phyloP scores from a whole-genome alignment of 2,113 vertebrate species.

The Thymallus thymallus region DNA sequence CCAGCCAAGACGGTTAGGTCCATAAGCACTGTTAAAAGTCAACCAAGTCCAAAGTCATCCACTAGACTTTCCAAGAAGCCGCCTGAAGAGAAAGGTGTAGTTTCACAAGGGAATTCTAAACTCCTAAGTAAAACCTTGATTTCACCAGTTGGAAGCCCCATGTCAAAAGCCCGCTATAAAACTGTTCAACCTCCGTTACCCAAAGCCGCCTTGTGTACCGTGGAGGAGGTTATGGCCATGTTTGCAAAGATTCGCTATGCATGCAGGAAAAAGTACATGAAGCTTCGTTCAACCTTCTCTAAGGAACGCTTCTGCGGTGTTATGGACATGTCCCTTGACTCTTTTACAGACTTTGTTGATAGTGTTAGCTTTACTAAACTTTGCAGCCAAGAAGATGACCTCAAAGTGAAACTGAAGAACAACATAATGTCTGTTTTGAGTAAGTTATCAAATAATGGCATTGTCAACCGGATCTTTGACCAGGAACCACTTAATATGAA shows the following conservation, averaged over 20 bases:
- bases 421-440: conserved; percentile 79
- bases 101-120: conserved; percentile 35
- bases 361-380: conserved; percentile 80
- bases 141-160: conserved; percentile 47
- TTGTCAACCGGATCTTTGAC: conserved; percentile 91
- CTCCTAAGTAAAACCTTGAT: conserved; percentile 5
- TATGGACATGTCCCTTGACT: conserved; percentile 84
- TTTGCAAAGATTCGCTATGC: conserved; percentile 80
- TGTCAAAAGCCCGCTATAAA: conserved; percentile 69
- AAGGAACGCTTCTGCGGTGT: conserved; percentile 86
- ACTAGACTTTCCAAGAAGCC: conserved; percentile 31
- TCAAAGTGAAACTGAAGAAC: conserved; percentile 83
- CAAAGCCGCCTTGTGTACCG: conserved; percentile 68
- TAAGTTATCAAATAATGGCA: conserved; percentile 86
- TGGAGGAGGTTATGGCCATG: conserved; percentile 87
- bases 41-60: conserved; percentile 45
- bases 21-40: conserved; percentile 32
- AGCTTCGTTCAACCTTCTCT: conserved; percentile 90
- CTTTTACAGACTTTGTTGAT: conserved; percentile 85
- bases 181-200: conserved; percentile 59
- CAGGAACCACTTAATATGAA: conserved; percentile 88
- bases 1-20: conserved; percentile 53
- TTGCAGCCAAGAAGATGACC: conserved; percentile 68
- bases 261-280: conserved; percentile 93
- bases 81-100: conserved; percentile 26